Base-by-base conservation (phyloP, 2,797 vertebrate species). In the Nannoperca obscura region DNA sequence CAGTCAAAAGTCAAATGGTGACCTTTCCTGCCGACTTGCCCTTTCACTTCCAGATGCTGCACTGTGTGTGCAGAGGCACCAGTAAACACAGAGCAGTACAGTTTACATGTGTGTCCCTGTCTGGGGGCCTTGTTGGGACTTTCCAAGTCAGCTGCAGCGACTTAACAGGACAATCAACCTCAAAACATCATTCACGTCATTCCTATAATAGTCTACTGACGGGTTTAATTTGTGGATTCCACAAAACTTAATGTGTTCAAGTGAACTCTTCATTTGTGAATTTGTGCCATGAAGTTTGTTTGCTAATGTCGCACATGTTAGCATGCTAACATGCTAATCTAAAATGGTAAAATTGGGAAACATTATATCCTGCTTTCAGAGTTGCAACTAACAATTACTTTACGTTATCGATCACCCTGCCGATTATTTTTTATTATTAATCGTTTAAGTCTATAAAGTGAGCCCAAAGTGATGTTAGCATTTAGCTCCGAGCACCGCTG, bases 61-160 rank as follows among this genome's bases (percentile, higher is more conserved):
- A n/a, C n/a, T 52, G 50, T 74, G 59, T 42, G 1, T 5, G 9
- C 24, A 12, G 7, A 34, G 10, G 63, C 49, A 13, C 1, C 17
- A 60, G 52, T 19, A 30, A 58, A 27, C n/a, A n/a, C n/a, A n/a
- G n/a, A n/a, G n/a, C n/a, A n/a, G n/a, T n/a, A n/a, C n/a, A n/a
- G n/a, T n/a, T n/a, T n/a, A n/a, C n/a, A n/a, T n/a, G n/a, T n/a
- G n/a, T n/a, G n/a, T n/a, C n/a, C 12, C 13, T 17, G 38, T 10
- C 22, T 49, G 57, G 36, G 54, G 19, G 42, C 46, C 0, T 7
- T 65, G 34, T 11, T 22, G 22, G 63, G 75, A 34, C 13, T 52
- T 54, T 47, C 57, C 40, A 7, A 61, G 47, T 70, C 72, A 71
- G 53, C 61, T 72, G 78, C 65, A 67, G 57, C 71, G 47, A 38